phyloP scores from a whole-genome alignment of 2,113 vertebrate species.

The Scophthalmus maximus region DNA sequence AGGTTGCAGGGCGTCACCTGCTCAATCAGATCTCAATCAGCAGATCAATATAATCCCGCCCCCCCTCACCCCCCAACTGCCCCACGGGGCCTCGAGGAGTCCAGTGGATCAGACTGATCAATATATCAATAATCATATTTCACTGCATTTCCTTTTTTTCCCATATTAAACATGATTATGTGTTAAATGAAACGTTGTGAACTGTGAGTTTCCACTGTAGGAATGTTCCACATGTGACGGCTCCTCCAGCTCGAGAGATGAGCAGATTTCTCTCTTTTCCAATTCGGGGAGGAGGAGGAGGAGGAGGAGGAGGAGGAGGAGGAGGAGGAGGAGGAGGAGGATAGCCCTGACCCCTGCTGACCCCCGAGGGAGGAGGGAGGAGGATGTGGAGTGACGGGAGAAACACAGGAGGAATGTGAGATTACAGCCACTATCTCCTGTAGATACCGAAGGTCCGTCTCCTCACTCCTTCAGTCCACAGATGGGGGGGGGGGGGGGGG shows the following conservation, averaged over 20 bases:
- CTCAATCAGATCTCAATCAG: too few species aligned
- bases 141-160: too few species aligned
- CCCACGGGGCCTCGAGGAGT: too few species aligned
- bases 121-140: too few species aligned
- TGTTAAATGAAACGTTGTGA: too few species aligned
- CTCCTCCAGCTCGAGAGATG: conserved; percentile 17
- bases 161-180: too few species aligned
- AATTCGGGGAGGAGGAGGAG: neutral
- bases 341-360: conserved; percentile 67
- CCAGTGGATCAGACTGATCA: too few species aligned
- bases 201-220: neutral
- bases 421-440: conserved; percentile 75
- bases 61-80: too few species aligned
- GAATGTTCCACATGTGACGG: neutral
- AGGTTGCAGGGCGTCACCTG: too few species aligned
- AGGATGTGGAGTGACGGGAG: conserved; percentile 73
- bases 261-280: conserved; percentile 31
- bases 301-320: neutral
- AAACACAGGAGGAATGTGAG: conserved; percentile 79
- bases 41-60: too few species aligned
- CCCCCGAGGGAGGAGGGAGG: conserved; percentile 43
- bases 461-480: conserved; percentile 69
- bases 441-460: conserved; percentile 73
- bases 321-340: conserved; percentile 24
- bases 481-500: conserved; percentile 37